Evolutionary conservation across 2,113 vertebrate genomes (phyloP).

Genomic region (Plecotus auritus): DNA sequence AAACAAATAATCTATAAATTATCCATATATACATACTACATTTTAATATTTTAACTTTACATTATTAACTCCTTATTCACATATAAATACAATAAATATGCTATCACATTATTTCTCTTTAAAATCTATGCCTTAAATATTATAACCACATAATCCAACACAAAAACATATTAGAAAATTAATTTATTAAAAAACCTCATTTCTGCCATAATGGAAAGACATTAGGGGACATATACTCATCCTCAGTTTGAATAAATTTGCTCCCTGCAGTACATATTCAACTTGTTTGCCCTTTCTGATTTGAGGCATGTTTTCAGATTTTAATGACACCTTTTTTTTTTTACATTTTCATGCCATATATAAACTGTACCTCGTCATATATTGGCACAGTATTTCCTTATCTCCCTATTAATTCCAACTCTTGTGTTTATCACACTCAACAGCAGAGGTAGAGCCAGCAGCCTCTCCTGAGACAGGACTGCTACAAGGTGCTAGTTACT

Average conservation of each 20-base stretch:
- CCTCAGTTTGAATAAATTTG: neutral
- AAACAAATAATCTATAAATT: neutral
- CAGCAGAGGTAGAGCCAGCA: neutral
- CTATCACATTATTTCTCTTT: neutral
- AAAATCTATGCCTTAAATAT: neutral
- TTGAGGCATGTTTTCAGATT: neutral
- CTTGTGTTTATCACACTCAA: neutral
- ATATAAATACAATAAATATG: neutral
- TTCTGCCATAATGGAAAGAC: neutral
- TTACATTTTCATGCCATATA: neutral
- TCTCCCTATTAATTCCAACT: neutral
- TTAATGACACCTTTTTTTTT: neutral
- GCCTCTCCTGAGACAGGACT: neutral
- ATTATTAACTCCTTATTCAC: neutral
- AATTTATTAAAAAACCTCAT: neutral
- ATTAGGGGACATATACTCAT: neutral
- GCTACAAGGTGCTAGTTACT: constrained; percentile 18
- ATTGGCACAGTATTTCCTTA: neutral
- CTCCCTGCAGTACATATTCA: neutral
- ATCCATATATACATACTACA: neutral
- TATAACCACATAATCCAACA: neutral
- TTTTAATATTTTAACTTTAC: neutral
- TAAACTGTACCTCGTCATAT: neutral
- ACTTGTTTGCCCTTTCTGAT: neutral
- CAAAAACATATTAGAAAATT: neutral